phyloP scores from a whole-genome alignment of 2,797 vertebrate genomes.

The Lepilemur septentrionalis region DNA sequence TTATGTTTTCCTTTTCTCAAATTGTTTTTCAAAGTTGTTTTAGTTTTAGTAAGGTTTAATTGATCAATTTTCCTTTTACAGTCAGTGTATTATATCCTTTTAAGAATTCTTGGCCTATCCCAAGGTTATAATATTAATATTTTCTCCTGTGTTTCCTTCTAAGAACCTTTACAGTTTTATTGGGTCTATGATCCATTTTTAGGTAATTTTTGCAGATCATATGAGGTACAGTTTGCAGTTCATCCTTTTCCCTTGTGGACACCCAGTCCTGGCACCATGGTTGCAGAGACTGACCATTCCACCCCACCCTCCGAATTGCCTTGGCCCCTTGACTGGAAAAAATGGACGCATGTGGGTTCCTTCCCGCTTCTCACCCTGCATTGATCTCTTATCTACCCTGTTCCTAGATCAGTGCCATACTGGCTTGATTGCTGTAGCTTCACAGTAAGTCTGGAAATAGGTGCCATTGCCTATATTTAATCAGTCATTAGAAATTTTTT shows the following conservation, averaged over 20 bases:
- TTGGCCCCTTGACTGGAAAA: too few relatives aligned
- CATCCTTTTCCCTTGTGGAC: rapidly evolving
- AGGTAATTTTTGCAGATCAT: too few relatives aligned
- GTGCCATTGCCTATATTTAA: too few relatives aligned
- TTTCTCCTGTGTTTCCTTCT: background rate
- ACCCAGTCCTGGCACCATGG: background rate
- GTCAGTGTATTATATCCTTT: background rate
- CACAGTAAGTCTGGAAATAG: background rate
- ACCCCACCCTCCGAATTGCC: background rate
- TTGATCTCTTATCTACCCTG: too few relatives aligned
- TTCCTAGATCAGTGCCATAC: too few relatives aligned
- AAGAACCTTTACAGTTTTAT: background rate
- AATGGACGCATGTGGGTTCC: background rate
- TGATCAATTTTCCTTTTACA: background rate
- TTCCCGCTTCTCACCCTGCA: too few relatives aligned
- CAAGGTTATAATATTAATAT: background rate
- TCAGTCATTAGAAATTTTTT: background rate
- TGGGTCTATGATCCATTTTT: too few relatives aligned
- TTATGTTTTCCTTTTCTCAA: background rate
- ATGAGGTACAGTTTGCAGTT: background rate
- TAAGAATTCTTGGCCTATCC: background rate
- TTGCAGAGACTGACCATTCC: background rate
- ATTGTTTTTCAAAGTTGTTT: background rate
- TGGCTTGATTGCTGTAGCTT: rapidly evolving
- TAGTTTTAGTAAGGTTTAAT: background rate